Base-by-base conservation (phyloP, 2,797 vertebrate genomes). In the Dromococcyx pavoninus region DNA sequence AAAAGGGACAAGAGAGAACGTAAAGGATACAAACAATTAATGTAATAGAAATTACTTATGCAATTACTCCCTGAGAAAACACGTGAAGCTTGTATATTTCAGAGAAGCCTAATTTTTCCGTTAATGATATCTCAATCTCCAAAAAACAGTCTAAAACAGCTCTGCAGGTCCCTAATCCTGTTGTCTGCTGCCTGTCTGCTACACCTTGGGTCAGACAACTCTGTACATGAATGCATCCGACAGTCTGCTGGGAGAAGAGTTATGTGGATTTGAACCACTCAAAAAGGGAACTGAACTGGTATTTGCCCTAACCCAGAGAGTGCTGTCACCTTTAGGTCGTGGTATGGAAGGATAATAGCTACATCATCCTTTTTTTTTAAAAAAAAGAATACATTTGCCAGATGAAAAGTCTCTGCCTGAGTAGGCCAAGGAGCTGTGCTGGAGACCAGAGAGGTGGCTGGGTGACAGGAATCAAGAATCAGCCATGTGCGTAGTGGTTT, bases 201-300 rank as follows among this genome's bases (percentile, higher is more conserved):
- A 4, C 9, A 2, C 41, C 30, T 17, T 37, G 44, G 28, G 10
- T 80, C 65, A 67, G 32, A 53, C 5, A 8, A 6, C 32, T 35
- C 58, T 35, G 41, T 19, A 33, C 19, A 11, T 7, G 5, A 48
- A 25, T 73, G 27, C 48, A 67, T 13, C 46, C 83, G 24, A 25
- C 44, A 33, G 0, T 7, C 25, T 80, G 10, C 79, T 62, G 28
- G 24, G 27, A 64, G 17, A 65, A 18, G 19, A 22, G 5, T 11
- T 7, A 0, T 0, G 2, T 30, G 28, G 27, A 71, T 30, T 0
- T n/a, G 33, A 91, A 32, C 9, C 7, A 44, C 50, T 72, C 41
- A 23, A n/a, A 73, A 58, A 56, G 15, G 11, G 1, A 30, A 25
- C 10, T 65, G 23, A 73, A 32, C 6, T 13, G 11, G 12, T 86